These are phyloP conservation scores for Macroteleia sp. DNA, from an alignment of 2,888 invertebrate species.

Conservation along the genomic window DNA sequence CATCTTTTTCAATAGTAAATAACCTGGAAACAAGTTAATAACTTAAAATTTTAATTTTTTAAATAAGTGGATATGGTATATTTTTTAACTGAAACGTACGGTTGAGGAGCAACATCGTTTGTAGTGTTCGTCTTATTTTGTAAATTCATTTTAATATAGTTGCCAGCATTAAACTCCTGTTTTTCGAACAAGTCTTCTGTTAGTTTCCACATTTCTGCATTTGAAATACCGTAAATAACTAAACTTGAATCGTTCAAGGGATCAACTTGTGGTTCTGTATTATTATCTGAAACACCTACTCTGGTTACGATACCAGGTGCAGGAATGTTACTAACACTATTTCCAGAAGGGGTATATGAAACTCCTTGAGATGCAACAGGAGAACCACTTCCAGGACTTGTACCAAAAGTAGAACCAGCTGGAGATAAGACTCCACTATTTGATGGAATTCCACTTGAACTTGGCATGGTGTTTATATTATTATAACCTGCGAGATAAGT, in stretches of 20 bases:
- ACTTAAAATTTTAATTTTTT: too few species aligned
- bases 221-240: constrained; percentile 63
- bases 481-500: constrained; percentile 22
- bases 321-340: constrained; percentile 23
- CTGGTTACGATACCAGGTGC: constrained; percentile 41
- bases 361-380: too few species aligned
- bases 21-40: constrained; percentile 71
- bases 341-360: constrained; percentile 18
- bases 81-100: constrained; percentile 74
- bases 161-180: constrained; percentile 68
- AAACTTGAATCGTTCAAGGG: constrained; percentile 37
- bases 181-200: constrained; percentile 76
- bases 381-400: too few species aligned
- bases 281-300: constrained; percentile 6
- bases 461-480: constrained; percentile 15
- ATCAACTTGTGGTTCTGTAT: not conserved
- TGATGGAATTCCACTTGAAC: not conserved
- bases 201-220: constrained; percentile 74
- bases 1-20: constrained; percentile 68
- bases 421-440: too few species aligned
- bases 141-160: constrained; percentile 73
- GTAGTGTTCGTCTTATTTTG: constrained; percentile 67
- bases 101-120: constrained; percentile 71
- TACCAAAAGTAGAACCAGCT: not conserved
- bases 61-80: too few species aligned